Evolutionary conservation across 2,888 invertebrate species (phyloP).

Genomic region (Synanthedon formicaeformis): DNA sequence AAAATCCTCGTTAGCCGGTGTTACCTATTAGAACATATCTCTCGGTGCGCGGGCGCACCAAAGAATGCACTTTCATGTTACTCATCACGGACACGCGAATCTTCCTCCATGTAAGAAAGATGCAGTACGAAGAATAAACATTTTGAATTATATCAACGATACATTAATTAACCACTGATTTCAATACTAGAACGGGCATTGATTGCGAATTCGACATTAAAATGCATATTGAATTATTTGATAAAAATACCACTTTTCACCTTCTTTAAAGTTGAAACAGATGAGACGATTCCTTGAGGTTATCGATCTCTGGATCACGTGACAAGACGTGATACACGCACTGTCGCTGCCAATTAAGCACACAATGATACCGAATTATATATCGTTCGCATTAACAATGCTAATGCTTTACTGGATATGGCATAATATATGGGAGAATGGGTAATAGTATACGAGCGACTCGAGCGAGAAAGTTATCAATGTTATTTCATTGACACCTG

Average conservation of each 20-base stretch:
- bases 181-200: no score
- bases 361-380: not conserved
- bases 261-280: no score
- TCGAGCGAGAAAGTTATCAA: not conserved
- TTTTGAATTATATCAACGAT: not conserved
- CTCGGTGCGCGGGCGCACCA: conserved; percentile 11
- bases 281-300: no score
- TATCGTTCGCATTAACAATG: not conserved
- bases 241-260: no score
- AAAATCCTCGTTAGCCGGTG: not conserved
- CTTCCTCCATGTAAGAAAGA: not conserved
- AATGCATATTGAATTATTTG: no score
- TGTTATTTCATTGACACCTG: no score
- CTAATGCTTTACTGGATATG: not conserved
- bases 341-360: not conserved
- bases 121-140: not conserved
- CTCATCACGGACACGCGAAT: conserved; percentile 26
- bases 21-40: not conserved
- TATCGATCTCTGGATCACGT: no score
- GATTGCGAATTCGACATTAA: no score
- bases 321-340: not conserved
- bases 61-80: conserved; percentile 40
- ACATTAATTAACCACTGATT: no score
- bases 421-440: not conserved
- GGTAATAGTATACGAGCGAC: not conserved